Evolutionary conservation across 2,888 invertebrate species (phyloP).

Genomic region (Campoplex capitator): DNA sequence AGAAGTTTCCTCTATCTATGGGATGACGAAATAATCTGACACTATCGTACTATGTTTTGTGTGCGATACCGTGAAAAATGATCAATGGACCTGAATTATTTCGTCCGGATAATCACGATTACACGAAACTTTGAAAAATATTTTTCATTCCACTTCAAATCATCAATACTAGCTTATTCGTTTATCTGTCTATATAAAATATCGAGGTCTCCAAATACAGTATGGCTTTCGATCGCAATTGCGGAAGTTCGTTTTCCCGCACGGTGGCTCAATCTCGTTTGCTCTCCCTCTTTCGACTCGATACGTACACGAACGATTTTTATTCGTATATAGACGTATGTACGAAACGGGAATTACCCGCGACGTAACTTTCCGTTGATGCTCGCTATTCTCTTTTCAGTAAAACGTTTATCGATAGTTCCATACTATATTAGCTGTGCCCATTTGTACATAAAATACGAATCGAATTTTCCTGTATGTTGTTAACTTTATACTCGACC

Average conservation of each 20-base stretch:
- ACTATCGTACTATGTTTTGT: background rate
- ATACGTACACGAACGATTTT: background rate
- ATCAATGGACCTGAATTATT: too few species aligned
- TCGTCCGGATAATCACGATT: background rate
- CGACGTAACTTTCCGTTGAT: constrained; percentile 37
- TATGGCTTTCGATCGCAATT: constrained; percentile 2
- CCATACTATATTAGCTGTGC: constrained; percentile 29
- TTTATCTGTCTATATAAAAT: background rate
- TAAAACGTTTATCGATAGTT: constrained; percentile 40
- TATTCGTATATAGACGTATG: background rate
- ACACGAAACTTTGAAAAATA: background rate
- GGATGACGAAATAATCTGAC: background rate
- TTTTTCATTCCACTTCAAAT: background rate
- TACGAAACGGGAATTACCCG: constrained; percentile 13
- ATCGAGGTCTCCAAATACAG: constrained; percentile 1
- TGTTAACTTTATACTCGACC: background rate
- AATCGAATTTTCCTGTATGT: constrained; percentile 3
- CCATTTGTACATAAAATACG: constrained; percentile 25
- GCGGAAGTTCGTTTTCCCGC: constrained; percentile 40
- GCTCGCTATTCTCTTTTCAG: constrained; percentile 49
- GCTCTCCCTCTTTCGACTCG: background rate
- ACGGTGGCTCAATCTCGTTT: background rate
- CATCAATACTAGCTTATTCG: too few species aligned
- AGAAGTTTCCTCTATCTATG: background rate
- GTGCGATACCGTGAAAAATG: background rate